Percentiles rank a stretch among this genome's conserved stretches.
Evolutionary conservation across 2,888 invertebrate species (phyloP).

Genomic region (Sinelater perroti): DNA sequence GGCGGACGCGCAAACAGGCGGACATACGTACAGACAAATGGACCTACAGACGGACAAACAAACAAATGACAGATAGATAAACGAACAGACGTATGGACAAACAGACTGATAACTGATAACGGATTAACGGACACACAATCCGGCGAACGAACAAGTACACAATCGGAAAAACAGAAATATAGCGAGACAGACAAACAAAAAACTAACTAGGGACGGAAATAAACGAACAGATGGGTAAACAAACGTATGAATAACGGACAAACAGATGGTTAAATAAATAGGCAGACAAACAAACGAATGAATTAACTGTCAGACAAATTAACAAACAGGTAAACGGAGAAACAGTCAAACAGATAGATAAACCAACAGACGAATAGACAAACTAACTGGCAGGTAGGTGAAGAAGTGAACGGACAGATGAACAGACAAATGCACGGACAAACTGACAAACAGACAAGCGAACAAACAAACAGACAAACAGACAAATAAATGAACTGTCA

Average conservation of each 20-base stretch:
- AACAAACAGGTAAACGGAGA: background rate
- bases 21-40: background rate
- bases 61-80: background rate
- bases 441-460: background rate
- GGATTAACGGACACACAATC: background rate
- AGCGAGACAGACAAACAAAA: background rate
- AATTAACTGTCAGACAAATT: background rate
- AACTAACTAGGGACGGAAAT: background rate
- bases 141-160: background rate
- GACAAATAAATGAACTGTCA: background rate
- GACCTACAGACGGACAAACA: conserved; percentile 1
- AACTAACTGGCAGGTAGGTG: background rate
- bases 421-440: background rate
- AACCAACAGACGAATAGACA: background rate
- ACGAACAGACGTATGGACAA: background rate
- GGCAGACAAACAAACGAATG: background rate
- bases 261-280: background rate
- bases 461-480: background rate
- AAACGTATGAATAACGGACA: background rate
- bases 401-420: background rate
- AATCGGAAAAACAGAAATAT: background rate
- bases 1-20: background rate
- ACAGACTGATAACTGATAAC: too few species aligned
- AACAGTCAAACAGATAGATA: background rate
- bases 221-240: background rate